These are phyloP conservation scores for Portunus trituberculatus DNA, from an alignment of 1,140 invertebrate species.

Conservation along the genomic window DNA sequence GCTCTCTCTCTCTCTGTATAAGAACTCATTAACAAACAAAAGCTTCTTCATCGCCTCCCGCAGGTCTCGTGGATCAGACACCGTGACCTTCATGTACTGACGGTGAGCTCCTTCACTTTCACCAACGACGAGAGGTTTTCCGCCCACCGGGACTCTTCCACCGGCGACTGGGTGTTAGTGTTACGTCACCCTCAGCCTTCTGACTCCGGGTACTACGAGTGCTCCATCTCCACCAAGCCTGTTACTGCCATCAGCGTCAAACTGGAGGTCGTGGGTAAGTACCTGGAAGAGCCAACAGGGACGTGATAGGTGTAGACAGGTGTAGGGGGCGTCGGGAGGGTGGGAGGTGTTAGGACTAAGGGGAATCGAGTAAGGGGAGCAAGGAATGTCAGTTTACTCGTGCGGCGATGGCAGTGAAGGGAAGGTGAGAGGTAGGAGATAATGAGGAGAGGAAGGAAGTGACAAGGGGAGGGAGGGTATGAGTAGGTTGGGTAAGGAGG, in stretches of 20 bases:
- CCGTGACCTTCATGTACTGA: slow-evolving; percentile 54
- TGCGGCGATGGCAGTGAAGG: not conserved
- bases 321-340: not conserved
- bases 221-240: slow-evolving; percentile 51
- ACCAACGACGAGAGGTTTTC: slow-evolving; percentile 61
- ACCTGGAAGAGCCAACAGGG: not conserved
- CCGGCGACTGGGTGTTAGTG: slow-evolving; percentile 57
- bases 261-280: slow-evolving; percentile 35
- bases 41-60: not conserved
- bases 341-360: not conserved
- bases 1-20: not conserved
- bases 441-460: slow-evolving; percentile 9
- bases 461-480: not conserved
- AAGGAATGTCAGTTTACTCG: not conserved
- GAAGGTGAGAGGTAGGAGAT: not conserved
- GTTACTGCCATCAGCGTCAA: slow-evolving; percentile 40
- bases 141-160: slow-evolving; percentile 46
- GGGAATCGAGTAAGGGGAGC: not conserved
- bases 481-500: not conserved
- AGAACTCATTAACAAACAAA: not conserved
- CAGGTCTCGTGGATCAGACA: slow-evolving; percentile 65
- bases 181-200: slow-evolving; percentile 29
- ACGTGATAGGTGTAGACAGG: not conserved
- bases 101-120: slow-evolving; percentile 56
- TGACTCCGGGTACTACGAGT: slow-evolving; percentile 57